phyloP scores from a whole-genome alignment of 2,113 vertebrate species.

The Sinosuthora webbiana region DNA sequence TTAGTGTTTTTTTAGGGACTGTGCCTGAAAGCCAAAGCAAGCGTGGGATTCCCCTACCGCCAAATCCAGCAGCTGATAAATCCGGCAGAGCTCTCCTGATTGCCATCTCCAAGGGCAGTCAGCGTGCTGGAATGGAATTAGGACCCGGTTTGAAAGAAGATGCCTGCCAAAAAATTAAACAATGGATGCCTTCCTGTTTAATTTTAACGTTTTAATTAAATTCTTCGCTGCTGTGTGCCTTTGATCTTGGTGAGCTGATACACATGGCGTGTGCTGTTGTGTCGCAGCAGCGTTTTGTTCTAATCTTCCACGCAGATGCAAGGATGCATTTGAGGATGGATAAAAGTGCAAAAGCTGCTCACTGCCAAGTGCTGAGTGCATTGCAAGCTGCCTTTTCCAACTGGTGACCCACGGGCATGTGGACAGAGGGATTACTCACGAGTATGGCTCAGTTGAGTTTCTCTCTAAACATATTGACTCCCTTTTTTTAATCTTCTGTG shows the following conservation, averaged over 20 bases:
- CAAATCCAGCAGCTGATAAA: not conserved
- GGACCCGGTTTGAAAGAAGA: not conserved
- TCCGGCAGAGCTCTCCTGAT: not conserved
- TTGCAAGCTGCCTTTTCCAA: not conserved
- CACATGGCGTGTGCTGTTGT: not conserved
- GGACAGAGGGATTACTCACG: not conserved
- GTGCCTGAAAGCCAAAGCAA: not conserved
- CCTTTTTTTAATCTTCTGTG: not conserved
- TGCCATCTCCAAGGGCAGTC: conserved; percentile 21
- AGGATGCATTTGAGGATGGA: not conserved
- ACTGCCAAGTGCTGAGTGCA: not conserved
- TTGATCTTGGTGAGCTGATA: conserved; percentile 35
- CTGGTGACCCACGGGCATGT: not conserved
- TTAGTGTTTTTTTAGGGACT: not conserved
- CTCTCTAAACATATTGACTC: not conserved
- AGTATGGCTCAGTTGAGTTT: not conserved
- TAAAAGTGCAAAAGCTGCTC: not conserved
- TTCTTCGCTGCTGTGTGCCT: conserved; percentile 35
- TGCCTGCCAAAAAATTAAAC: conserved; percentile 49
- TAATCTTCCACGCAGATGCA: not conserved
- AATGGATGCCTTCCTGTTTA: conserved; percentile 47
- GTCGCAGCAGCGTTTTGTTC: not conserved
- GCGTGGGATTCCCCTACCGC: not conserved
- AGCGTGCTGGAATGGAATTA: not conserved
- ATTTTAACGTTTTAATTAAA: conserved; percentile 66